A percentile compares a stretch with the other conserved stretches of the same genome.
phyloP scores from a whole-genome alignment of 2,797 vertebrate genomes.

The Cynopterus sphinx region DNA sequence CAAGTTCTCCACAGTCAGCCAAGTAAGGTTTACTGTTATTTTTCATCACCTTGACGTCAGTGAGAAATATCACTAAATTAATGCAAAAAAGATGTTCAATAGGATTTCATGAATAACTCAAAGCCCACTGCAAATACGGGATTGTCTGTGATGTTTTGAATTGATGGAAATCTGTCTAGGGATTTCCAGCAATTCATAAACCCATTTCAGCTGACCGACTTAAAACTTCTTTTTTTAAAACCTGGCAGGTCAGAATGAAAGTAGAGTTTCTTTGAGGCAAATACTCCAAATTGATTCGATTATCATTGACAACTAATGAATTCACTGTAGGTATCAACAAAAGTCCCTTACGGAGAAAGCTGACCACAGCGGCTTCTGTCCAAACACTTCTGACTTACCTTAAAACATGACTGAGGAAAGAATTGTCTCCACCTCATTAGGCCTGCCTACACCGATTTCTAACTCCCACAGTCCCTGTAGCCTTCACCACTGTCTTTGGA shows the following conservation, averaged over 20 bases:
- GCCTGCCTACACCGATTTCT: background rate
- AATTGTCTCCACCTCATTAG: conserved; percentile 42
- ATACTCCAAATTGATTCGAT: conserved; percentile 55
- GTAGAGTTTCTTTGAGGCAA: conserved; percentile 38
- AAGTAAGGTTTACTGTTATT: conserved; percentile 77
- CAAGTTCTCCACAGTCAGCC: conserved; percentile 72
- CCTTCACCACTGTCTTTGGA: conserved; percentile 36
- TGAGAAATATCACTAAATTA: conserved; percentile 82
- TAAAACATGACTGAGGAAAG: background rate
- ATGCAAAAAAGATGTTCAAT: conserved; percentile 75
- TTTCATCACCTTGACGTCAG: conserved; percentile 80
- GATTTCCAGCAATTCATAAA: conserved; percentile 74
- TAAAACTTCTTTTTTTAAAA: conserved; percentile 25
- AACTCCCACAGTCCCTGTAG: background rate
- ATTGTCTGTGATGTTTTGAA: conserved; percentile 67
- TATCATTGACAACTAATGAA: conserved; percentile 64
- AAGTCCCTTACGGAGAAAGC: conserved; percentile 8
- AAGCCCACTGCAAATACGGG: conserved; percentile 51
- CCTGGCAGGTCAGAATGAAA: conserved; percentile 51
- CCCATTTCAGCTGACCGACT: conserved; percentile 62
- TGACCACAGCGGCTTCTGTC: background rate
- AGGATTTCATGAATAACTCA: conserved; percentile 75
- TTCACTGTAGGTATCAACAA: conserved; percentile 26
- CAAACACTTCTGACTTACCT: conserved; percentile 38
- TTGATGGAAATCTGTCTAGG: conserved; percentile 58